These are phyloP conservation scores for Petrocephalus zakoni DNA, from an alignment of 2,113 vertebrate species.

Conservation along the genomic window DNA sequence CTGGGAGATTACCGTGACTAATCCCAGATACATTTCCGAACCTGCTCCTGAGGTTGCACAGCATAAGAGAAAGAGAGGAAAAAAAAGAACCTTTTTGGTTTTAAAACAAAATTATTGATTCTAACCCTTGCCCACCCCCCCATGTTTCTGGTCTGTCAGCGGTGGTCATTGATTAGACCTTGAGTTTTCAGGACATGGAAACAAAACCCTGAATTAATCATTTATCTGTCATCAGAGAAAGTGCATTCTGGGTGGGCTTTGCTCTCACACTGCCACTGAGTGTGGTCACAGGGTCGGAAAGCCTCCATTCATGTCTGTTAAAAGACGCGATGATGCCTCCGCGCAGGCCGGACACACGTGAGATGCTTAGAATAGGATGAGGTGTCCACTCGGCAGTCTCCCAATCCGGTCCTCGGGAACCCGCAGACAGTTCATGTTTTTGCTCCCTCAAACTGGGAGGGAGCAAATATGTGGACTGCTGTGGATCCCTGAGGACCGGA, in stretches of 20 bases:
- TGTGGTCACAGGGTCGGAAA: no score
- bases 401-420: not conserved
- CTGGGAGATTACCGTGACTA: not conserved
- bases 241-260: slow-evolving; percentile 2
- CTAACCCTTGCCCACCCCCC: slow-evolving; percentile 2
- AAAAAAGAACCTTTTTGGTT: slow-evolving; percentile 43
- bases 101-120: slow-evolving; percentile 38
- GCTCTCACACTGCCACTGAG: not conserved
- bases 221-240: not conserved
- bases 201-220: slow-evolving; percentile 3
- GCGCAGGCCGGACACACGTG: not conserved
- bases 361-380: not conserved
- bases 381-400: not conserved
- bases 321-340: not conserved
- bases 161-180: not conserved
- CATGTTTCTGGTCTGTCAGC: slow-evolving; percentile 21
- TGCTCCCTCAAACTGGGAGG: not conserved
- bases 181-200: slow-evolving; percentile 3
- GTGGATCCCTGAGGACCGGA: not conserved
- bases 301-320: slow-evolving; percentile 11
- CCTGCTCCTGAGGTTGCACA: slow-evolving; percentile 51
- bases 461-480: not conserved
- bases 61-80: slow-evolving; percentile 11
- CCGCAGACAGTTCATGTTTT: not conserved
- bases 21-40: not conserved